These are phyloP conservation scores for Strigamia crassipes DNA, from an alignment of 2,888 invertebrate species.

Conservation along the genomic window DNA sequence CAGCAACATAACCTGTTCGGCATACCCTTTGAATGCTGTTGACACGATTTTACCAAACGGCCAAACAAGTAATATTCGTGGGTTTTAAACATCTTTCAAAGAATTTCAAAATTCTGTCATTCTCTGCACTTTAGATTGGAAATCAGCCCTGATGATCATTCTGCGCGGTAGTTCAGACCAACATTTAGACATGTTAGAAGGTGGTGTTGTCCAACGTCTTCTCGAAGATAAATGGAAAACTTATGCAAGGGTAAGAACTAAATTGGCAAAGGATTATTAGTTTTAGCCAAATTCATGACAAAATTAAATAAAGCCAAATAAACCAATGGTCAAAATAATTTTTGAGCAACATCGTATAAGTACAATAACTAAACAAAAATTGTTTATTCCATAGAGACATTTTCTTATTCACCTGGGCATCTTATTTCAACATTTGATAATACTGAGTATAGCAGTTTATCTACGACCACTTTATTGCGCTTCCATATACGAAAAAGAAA, in stretches of 20 bases:
- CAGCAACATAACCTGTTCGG: conserved; percentile 97
- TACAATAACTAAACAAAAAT: background rate
- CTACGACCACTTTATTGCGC: conserved; percentile 69
- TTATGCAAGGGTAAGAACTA: conserved; percentile 80
- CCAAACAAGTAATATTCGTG: conserved; percentile 76
- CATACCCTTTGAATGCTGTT: conserved; percentile 93
- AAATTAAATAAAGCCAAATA: no score
- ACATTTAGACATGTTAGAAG: conserved; percentile 98
- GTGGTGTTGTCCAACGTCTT: conserved; percentile 94
- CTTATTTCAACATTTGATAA: conserved; percentile 81
- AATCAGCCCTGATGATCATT: conserved; percentile 96
- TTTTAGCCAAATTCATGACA: no score
- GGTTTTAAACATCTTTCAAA: background rate
- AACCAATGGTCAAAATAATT: no score
- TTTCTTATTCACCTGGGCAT: conserved; percentile 89
- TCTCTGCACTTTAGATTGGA: conserved; percentile 77
- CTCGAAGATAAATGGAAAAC: conserved; percentile 99
- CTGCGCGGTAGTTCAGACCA: conserved; percentile 96
- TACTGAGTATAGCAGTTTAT: conserved; percentile 88
- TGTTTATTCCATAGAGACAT: conserved; percentile 70
- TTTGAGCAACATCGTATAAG: background rate
- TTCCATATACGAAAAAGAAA: conserved; percentile 9
- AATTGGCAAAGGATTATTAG: no score
- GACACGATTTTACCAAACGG: conserved; percentile 95
- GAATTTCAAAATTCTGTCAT: background rate